Evolutionary conservation across 2,113 vertebrate genomes (phyloP).

Genomic region (Nasalis larvatus): DNA sequence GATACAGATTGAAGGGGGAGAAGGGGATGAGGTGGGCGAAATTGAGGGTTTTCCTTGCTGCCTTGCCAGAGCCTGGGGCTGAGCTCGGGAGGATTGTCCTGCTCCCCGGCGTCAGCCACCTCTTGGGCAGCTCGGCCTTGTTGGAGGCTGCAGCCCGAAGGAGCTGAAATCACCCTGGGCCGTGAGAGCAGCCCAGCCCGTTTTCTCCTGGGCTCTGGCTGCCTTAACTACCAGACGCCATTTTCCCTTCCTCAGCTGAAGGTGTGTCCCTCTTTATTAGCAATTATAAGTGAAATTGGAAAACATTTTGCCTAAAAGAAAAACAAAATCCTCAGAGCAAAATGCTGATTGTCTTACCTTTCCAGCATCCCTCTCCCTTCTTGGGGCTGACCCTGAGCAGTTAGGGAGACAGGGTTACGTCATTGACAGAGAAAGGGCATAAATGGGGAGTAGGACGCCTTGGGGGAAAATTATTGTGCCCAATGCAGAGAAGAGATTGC

Average conservation of each 20-base stretch:
- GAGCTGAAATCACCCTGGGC: background rate
- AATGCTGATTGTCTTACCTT: constrained; percentile 4
- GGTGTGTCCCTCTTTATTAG: constrained; percentile 57
- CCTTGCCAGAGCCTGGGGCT: background rate
- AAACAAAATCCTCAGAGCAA: constrained; percentile 12
- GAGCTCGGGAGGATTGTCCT: background rate
- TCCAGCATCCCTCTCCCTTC: constrained; percentile 7
- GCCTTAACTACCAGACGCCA: constrained; percentile 54
- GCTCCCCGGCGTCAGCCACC: background rate
- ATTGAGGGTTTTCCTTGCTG: constrained; percentile 52
- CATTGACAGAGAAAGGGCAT: constrained; percentile 47
- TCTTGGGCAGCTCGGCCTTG: background rate
- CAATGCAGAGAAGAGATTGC: background rate
- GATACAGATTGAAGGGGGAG: constrained; percentile 24
- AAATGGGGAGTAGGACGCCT: background rate
- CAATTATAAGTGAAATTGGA: constrained; percentile 37
- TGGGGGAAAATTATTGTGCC: background rate
- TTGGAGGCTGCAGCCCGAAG: background rate
- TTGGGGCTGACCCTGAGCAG: constrained; percentile 80
- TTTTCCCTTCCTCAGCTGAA: constrained; percentile 61
- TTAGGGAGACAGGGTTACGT: constrained; percentile 64
- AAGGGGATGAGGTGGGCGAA: constrained; percentile 46
- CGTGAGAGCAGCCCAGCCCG: background rate
- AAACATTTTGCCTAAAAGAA: constrained; percentile 29
- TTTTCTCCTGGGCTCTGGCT: constrained; percentile 8